A percentile compares a stretch with the other conserved stretches of the same genome.
Conservation (phyloP, 2,888 invertebrate species). For the Hedychridium roseum region DNA sequence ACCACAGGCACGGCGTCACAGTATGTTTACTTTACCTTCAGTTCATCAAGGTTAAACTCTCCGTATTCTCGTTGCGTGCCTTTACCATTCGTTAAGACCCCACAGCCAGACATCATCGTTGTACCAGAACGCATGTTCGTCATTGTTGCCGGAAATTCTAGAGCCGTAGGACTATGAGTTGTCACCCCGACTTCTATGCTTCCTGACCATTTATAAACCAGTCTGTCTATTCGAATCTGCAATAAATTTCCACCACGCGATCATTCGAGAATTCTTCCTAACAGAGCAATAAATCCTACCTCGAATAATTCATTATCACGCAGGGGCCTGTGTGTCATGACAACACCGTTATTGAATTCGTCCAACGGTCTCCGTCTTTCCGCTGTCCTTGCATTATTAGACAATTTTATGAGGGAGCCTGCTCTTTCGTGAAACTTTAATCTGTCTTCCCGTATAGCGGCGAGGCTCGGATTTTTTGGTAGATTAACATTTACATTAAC, state of each 20-base stretch:
- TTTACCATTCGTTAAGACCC: constrained; percentile 95
- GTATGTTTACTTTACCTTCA: constrained; percentile 69
- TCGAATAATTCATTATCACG: constrained; percentile 92
- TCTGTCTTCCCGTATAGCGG: constrained; percentile 67
- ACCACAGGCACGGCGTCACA: background rate
- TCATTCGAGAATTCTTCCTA: background rate
- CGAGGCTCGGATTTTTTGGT: constrained; percentile 56
- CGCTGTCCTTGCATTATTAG: constrained; percentile 83
- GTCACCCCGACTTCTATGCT: constrained; percentile 94
- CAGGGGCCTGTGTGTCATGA: constrained; percentile 91
- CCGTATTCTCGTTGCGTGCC: constrained; percentile 93
- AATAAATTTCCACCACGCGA: constrained; percentile 22
- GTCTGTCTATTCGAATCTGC: constrained; percentile 86
- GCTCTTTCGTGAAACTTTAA: constrained; percentile 88
- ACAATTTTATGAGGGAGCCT: constrained; percentile 86
- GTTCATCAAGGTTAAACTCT: constrained; percentile 90
- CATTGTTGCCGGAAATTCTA: constrained; percentile 96
- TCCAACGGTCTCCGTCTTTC: constrained; percentile 88
- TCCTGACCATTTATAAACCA: constrained; percentile 96
- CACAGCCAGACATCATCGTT: constrained; percentile 97
- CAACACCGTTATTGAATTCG: constrained; percentile 96
- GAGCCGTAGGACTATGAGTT: constrained; percentile 87
- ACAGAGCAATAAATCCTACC: too few species aligned
- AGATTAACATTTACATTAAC: constrained; percentile 59
- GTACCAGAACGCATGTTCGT: constrained; percentile 91